A percentile compares a stretch with the other conserved stretches of the same genome.
Evolutionary conservation across 2,888 invertebrate genomes (phyloP).

Genomic region (Drosophila birchii): DNA sequence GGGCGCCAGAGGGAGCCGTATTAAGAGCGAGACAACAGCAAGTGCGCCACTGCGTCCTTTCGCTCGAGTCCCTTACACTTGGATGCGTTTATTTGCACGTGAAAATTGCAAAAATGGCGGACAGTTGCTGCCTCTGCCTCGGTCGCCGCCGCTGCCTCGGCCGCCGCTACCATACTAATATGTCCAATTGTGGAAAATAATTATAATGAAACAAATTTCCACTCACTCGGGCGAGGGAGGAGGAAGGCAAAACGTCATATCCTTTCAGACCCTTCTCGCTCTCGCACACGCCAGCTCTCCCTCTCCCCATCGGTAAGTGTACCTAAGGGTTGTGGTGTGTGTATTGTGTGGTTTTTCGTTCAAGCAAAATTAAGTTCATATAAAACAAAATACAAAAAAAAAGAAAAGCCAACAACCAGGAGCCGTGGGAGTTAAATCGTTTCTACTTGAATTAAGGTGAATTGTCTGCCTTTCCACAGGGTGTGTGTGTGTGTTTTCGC

Average conservation of each 20-base stretch:
- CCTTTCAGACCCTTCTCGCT: slow-evolving; percentile 65
- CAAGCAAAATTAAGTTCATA: slow-evolving; percentile 76
- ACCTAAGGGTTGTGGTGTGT: slow-evolving; percentile 70
- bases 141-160: slow-evolving; percentile 27
- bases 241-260: slow-evolving; percentile 80
- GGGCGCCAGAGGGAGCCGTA: slow-evolving; percentile 5
- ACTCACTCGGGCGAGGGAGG: slow-evolving; percentile 75
- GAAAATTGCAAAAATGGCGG: slow-evolving; percentile 77
- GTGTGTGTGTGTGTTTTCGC: slow-evolving; percentile 24
- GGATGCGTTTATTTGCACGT: slow-evolving; percentile 72
- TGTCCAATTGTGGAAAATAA: slow-evolving; percentile 86
- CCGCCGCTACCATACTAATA: slow-evolving; percentile 84
- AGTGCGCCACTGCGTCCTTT: slow-evolving; percentile 44
- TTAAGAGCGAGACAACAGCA: slow-evolving; percentile 25
- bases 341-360: slow-evolving; percentile 21
- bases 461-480: slow-evolving; percentile 39
- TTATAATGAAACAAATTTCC: slow-evolving; percentile 85
- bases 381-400: slow-evolving; percentile 75
- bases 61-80: slow-evolving; percentile 60
- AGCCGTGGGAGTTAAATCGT: slow-evolving; percentile 75
- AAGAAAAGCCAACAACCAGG: slow-evolving; percentile 47
- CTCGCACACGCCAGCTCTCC: slow-evolving; percentile 47
- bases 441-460: slow-evolving; percentile 77
- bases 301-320: slow-evolving; percentile 54
- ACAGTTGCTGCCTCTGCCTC: slow-evolving; percentile 23